A percentile compares a stretch with the other conserved stretches of the same genome.
phyloP scores from a whole-genome alignment of 1,140 invertebrate genomes.

The Pentalonia nigronervosa region DNA sequence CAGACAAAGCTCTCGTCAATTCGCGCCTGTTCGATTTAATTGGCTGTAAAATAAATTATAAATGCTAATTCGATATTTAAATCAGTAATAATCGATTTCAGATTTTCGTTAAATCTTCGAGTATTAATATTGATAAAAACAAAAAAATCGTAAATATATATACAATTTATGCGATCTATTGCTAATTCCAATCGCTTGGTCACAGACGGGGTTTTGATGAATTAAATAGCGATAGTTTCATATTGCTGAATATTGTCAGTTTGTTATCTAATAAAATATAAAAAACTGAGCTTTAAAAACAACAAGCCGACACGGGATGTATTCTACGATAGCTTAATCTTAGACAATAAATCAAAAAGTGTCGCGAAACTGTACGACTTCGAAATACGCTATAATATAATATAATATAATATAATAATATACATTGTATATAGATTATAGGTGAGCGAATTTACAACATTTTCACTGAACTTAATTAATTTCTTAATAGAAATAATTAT shows the following conservation, averaged over 20 bases:
- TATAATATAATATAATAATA: not conserved
- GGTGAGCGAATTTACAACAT: not conserved
- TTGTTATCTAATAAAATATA: not conserved
- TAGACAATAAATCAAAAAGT: not conserved
- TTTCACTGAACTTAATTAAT: not conserved
- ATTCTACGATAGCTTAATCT: not conserved
- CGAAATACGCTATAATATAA: not conserved
- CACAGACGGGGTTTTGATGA: not conserved
- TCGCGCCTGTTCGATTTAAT: not conserved
- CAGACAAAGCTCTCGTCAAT: not conserved
- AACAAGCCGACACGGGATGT: not conserved
- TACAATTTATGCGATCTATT: not conserved
- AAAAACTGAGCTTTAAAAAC: not conserved
- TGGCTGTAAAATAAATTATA: not conserved
- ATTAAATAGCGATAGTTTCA: not conserved
- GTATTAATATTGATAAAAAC: not conserved
- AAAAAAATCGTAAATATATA: not conserved
- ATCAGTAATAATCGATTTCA: not conserved
- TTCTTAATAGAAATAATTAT: not conserved
- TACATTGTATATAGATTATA: not conserved
- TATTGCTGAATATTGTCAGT: conserved; percentile 10
- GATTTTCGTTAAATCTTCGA: not conserved
- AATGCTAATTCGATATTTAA: not conserved
- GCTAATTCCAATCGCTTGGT: not conserved
- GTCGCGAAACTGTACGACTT: not conserved